Conservation (phyloP, 2,797 vertebrate genomes). For the Pipistrellus kuhlii region DNA sequence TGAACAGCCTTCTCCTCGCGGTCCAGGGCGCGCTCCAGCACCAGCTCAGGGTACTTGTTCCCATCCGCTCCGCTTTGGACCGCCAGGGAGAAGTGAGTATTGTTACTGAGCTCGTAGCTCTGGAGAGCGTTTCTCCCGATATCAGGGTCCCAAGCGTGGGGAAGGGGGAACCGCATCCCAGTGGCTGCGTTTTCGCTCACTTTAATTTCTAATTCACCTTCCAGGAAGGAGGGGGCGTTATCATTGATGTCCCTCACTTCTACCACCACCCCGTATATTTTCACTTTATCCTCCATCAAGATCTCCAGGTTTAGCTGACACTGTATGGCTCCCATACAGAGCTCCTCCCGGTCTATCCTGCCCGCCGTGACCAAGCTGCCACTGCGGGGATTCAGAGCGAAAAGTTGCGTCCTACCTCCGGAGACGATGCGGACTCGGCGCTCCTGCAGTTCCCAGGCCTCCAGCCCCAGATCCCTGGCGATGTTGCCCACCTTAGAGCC, state of each 20-base stretch:
- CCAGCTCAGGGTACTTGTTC: slow-evolving; percentile 81
- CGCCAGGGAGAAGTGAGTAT: slow-evolving; percentile 85
- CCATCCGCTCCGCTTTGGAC: slow-evolving; percentile 74
- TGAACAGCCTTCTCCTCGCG: slow-evolving; percentile 82
- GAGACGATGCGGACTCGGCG: slow-evolving; percentile 87
- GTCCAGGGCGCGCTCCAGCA: slow-evolving; percentile 84
- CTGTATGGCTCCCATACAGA: slow-evolving; percentile 86
- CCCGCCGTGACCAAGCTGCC: slow-evolving; percentile 89
- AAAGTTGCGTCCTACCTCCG: slow-evolving; percentile 88
- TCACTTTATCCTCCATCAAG: slow-evolving; percentile 88
- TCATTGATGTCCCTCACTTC: slow-evolving; percentile 89
- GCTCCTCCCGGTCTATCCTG: slow-evolving; percentile 90
- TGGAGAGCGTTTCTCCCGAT: slow-evolving; percentile 84
- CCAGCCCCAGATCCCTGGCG: slow-evolving; percentile 89
- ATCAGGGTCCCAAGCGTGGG: slow-evolving; percentile 84
- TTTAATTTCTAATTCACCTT: slow-evolving; percentile 85
- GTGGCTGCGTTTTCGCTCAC: slow-evolving; percentile 84
- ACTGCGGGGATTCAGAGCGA: slow-evolving; percentile 86
- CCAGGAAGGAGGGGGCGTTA: slow-evolving; percentile 85
- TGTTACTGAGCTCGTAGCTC: slow-evolving; percentile 84
- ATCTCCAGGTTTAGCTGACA: slow-evolving; percentile 90
- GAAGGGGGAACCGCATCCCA: slow-evolving; percentile 83
- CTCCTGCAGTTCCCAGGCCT: slow-evolving; percentile 81
- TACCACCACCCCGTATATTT: slow-evolving; percentile 86
- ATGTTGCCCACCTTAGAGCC: slow-evolving; percentile 87